These are phyloP conservation scores for Onchidella celtica DNA, from an alignment of 2,888 invertebrate species.

Conservation along the genomic window DNA sequence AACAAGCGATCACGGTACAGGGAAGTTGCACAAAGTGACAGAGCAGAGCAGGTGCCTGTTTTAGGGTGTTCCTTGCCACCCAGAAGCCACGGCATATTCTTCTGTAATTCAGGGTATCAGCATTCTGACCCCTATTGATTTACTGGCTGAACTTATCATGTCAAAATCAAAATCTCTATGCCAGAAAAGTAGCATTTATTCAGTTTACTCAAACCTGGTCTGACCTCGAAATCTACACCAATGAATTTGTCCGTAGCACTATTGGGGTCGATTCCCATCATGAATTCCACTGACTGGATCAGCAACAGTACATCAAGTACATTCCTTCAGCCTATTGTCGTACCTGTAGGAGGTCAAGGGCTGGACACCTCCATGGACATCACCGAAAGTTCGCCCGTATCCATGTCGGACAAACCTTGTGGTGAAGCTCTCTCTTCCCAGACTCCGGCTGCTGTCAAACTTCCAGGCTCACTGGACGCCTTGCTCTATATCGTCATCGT, in stretches of 20 bases:
- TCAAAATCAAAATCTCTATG: too few relatives aligned
- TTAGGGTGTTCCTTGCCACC: too few relatives aligned
- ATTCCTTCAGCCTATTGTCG: slow-evolving; percentile 1
- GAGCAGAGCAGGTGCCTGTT: too few relatives aligned
- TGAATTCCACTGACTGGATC: slow-evolving; percentile 32
- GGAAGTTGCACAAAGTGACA: too few relatives aligned
- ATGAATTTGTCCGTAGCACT: slow-evolving; percentile 18
- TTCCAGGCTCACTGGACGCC: slow-evolving; percentile 60
- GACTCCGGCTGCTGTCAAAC: slow-evolving; percentile 38
- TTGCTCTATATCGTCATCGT: slow-evolving; percentile 72
- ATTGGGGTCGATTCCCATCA: background rate
- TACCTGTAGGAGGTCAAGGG: background rate
- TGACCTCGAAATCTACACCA: too few relatives aligned
- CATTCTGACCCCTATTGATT: too few relatives aligned
- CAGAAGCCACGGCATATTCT: too few relatives aligned
- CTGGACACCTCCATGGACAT: background rate
- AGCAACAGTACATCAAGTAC: slow-evolving; percentile 18
- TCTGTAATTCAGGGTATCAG: too few relatives aligned
- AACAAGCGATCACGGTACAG: too few relatives aligned
- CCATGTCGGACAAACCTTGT: slow-evolving; percentile 40
- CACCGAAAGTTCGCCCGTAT: background rate
- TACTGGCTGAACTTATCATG: too few relatives aligned
- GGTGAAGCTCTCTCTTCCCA: slow-evolving; percentile 42
- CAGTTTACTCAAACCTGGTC: too few relatives aligned
- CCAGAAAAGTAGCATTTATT: too few relatives aligned